These are phyloP conservation scores for Pachycephala philippinensis DNA, from an alignment of 2,113 vertebrate species.

Conservation along the genomic window DNA sequence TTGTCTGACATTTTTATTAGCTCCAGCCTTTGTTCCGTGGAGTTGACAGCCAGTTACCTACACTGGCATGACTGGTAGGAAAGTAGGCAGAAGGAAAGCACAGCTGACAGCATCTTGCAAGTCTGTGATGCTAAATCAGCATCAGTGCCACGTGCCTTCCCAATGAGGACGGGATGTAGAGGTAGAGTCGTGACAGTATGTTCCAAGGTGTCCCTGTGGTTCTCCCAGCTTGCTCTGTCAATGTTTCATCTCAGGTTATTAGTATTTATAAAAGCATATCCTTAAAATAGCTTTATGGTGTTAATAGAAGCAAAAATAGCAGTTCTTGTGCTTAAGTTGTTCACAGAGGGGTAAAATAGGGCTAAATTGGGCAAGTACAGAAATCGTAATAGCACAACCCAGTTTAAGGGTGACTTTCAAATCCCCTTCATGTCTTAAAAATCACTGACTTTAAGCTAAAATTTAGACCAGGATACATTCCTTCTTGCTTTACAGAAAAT, in stretches of 20 bases:
- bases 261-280: constrained; percentile 24
- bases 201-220: not conserved
- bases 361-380: not conserved
- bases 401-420: constrained; percentile 18
- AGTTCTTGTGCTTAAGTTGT: not conserved
- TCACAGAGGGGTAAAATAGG: not conserved
- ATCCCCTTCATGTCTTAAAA: not conserved
- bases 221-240: constrained; percentile 9
- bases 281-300: constrained; percentile 33
- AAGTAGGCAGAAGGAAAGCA: not conserved
- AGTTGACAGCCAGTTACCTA: constrained; percentile 24
- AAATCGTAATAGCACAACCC: not conserved
- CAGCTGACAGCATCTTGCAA: constrained; percentile 12
- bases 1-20: constrained; percentile 29
- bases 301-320: constrained; percentile 33
- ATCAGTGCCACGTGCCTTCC: not conserved
- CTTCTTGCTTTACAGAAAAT: not conserved
- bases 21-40: not conserved
- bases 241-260: constrained; percentile 16
- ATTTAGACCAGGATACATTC: not conserved
- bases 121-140: constrained; percentile 28
- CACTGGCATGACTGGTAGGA: not conserved
- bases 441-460: not conserved
- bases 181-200: constrained; percentile 33
- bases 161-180: not conserved